Evolutionary conservation across 2,888 invertebrate species (phyloP).

Genomic region (Chrysopilus asiliformis): DNA sequence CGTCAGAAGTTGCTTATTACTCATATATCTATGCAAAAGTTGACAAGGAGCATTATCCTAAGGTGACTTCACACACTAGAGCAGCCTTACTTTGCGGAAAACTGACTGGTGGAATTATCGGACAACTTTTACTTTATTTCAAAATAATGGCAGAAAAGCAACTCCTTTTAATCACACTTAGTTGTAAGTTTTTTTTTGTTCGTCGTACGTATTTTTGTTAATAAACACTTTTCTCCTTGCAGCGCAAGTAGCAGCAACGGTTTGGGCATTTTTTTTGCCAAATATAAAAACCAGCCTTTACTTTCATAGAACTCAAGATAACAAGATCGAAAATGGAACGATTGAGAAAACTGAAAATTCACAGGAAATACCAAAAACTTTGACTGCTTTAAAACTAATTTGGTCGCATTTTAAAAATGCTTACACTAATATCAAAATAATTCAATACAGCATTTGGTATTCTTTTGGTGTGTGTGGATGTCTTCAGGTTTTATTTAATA

Average conservation of each 20-base stretch:
- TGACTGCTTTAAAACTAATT: constrained; percentile 31
- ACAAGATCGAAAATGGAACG: not conserved
- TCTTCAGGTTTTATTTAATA: constrained; percentile 54
- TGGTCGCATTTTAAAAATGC: constrained; percentile 46
- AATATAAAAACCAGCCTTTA: constrained; percentile 48
- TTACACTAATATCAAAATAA: constrained; percentile 44
- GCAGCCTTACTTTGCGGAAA: constrained; percentile 58
- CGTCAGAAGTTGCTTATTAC: constrained; percentile 84
- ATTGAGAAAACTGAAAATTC: constrained; percentile 3
- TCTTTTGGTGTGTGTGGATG: constrained; percentile 57
- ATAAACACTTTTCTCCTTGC: too few relatives aligned
- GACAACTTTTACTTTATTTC: constrained; percentile 50
- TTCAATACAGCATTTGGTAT: constrained; percentile 71
- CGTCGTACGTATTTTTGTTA: too few relatives aligned
- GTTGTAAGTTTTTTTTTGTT: constrained; percentile 35
- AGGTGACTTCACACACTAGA: constrained; percentile 60
- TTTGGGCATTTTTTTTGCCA: constrained; percentile 51
- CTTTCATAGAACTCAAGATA: constrained; percentile 38
- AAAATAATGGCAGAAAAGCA: constrained; percentile 46
- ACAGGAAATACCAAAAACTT: not conserved
- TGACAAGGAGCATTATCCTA: constrained; percentile 51
- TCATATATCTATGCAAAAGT: constrained; percentile 89
- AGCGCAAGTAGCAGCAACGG: constrained; percentile 47
- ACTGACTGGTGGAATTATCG: constrained; percentile 46
- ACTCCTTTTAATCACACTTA: constrained; percentile 55